Percentiles rank a stretch among this genome's conserved stretches.
Conservation (phyloP, 2,888 invertebrate species). For the Ctena decussata region DNA sequence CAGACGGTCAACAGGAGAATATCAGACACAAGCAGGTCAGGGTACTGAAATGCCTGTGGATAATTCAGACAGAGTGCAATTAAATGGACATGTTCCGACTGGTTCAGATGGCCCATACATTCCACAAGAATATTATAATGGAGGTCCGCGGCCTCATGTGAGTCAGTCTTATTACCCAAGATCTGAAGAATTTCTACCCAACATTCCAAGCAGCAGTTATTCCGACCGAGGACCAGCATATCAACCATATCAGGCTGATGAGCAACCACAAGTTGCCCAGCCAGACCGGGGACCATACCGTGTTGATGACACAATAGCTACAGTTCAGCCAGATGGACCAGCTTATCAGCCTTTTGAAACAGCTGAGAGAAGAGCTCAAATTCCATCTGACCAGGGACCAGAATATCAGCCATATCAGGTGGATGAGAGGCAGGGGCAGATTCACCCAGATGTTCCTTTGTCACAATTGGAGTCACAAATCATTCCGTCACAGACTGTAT, state of each 20-base stretch:
- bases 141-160: constrained; percentile 55
- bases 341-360: background rate
- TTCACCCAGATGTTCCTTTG: background rate
- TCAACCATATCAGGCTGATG: background rate
- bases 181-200: constrained; percentile 60
- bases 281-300: background rate
- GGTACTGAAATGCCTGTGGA: background rate
- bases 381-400: background rate
- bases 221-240: background rate
- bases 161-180: constrained; percentile 66
- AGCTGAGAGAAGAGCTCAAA: background rate
- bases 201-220: constrained; percentile 57
- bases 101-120: background rate
- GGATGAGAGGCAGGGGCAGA: background rate
- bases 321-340: background rate
- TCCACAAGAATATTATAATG: constrained; percentile 9
- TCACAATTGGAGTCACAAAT: background rate
- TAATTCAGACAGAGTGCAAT: background rate
- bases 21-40: background rate
- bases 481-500: background rate
- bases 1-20: constrained; percentile 35
- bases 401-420: background rate
- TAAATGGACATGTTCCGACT: background rate
- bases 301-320: background rate
- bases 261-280: background rate